Evolutionary conservation across 2,113 vertebrate species (phyloP).

Genomic region (Anser cygnoides): DNA sequence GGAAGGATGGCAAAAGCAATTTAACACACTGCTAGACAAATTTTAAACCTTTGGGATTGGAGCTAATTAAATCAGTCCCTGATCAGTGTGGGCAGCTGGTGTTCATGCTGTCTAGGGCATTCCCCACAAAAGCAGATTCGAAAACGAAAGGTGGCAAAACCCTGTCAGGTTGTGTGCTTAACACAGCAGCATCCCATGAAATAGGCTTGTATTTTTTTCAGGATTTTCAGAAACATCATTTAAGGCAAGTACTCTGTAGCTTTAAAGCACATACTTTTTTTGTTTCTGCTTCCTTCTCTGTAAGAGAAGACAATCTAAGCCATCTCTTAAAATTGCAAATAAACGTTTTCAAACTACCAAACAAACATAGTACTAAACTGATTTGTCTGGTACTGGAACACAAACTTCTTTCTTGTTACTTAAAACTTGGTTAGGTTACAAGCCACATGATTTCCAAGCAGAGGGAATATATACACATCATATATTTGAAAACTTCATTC

Average conservation of each 20-base stretch:
- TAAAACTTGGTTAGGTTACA: neutral
- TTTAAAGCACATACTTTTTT: neutral
- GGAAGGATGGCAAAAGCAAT: slow-evolving; percentile 4
- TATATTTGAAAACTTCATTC: neutral
- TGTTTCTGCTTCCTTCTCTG: neutral
- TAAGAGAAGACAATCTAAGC: neutral
- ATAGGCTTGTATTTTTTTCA: neutral
- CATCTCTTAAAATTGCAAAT: neutral
- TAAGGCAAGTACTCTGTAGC: neutral
- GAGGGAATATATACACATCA: neutral
- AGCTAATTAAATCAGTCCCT: slow-evolving; percentile 7
- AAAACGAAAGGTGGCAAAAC: neutral
- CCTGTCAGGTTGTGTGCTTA: neutral
- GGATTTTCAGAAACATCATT: neutral
- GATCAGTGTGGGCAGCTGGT: neutral
- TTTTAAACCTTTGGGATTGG: neutral
- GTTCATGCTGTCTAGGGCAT: neutral
- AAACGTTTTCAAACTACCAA: neutral
- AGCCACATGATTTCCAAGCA: neutral
- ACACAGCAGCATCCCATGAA: neutral
- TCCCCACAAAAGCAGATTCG: neutral
- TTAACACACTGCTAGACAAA: neutral
- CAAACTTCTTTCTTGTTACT: neutral
- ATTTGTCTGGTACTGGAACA: neutral
- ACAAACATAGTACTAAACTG: neutral